Conservation (phyloP, 2,113 vertebrate genomes). For the Ptychochromis oligacanthus region DNA sequence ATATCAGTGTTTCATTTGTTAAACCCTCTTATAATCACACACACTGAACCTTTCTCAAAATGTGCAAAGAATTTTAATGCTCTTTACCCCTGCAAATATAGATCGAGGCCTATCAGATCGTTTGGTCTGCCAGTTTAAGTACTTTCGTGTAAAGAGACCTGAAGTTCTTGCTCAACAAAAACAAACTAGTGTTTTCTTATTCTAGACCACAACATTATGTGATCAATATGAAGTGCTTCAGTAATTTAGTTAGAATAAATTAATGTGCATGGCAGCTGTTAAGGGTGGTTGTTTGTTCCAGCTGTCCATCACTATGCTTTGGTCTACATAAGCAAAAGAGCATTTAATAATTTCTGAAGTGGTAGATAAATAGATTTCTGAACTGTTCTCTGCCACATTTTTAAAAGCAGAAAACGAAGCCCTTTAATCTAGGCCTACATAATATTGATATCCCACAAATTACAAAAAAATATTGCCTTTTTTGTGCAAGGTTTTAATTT, state of each 20-base stretch:
- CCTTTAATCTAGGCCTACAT: not conserved
- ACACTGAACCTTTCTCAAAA: slow-evolving; percentile 12
- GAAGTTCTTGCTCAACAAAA: not conserved
- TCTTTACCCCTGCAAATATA: not conserved
- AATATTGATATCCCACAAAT: not conserved
- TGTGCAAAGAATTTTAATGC: slow-evolving; percentile 26
- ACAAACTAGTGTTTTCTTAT: not conserved
- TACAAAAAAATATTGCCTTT: not conserved
- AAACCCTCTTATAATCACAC: slow-evolving; percentile 39
- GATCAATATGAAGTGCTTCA: not conserved
- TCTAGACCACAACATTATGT: not conserved
- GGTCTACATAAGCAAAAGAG: not conserved
- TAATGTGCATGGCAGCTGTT: not conserved
- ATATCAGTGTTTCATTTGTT: slow-evolving; percentile 52
- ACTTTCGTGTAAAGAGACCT: not conserved
- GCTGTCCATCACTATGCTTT: not conserved
- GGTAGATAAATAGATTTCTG: slow-evolving; percentile 5
- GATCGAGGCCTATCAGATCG: slow-evolving; percentile 13
- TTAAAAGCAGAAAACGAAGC: not conserved
- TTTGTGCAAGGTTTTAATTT: not conserved
- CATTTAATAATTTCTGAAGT: not conserved
- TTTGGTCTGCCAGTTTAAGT: not conserved
- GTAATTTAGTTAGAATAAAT: slow-evolving; percentile 18
- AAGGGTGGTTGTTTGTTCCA: not conserved
- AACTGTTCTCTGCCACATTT: not conserved